These are phyloP conservation scores for Tinea pellionella DNA, from an alignment of 2,888 invertebrate species.

Conservation along the genomic window DNA sequence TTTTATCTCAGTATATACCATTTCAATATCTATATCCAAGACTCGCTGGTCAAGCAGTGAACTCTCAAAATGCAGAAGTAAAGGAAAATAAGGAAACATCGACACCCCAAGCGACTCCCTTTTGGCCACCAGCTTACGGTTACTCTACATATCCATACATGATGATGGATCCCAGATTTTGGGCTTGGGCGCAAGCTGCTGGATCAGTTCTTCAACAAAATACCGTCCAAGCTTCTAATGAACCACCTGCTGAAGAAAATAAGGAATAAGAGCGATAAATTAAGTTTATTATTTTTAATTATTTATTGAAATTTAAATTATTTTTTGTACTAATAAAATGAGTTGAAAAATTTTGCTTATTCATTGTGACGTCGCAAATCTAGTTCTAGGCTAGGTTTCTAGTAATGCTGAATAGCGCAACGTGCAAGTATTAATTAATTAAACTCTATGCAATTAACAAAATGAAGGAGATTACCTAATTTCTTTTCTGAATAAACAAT, in stretches of 20 bases:
- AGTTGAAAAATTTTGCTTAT: neutral
- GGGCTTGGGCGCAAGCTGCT: constrained; percentile 24
- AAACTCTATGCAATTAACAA: no score
- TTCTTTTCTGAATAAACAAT: no score
- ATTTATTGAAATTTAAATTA: constrained; percentile 1
- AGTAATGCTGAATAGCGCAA: neutral
- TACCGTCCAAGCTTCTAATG: neutral
- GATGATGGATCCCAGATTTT: constrained; percentile 46
- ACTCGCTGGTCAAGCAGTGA: constrained; percentile 40
- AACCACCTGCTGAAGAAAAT: neutral
- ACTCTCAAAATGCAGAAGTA: constrained; percentile 34
- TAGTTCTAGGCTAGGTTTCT: neutral
- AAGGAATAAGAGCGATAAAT: neutral
- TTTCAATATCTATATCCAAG: constrained; percentile 50
- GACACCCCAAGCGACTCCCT: constrained; percentile 27
- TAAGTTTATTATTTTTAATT: neutral
- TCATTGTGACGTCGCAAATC: neutral
- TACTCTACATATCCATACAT: constrained; percentile 47
- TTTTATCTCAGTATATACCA: constrained; percentile 34
- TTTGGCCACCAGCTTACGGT: constrained; percentile 37
- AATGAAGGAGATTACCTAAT: no score
- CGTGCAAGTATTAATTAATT: neutral
- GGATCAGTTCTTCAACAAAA: neutral
- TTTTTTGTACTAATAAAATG: neutral
- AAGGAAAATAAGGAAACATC: constrained; percentile 36